Evolutionary conservation across 2,888 invertebrate species (phyloP), one percentile per base, ranked within the genome.

Genomic region (Gastracanthus pulcherrimus): DNA sequence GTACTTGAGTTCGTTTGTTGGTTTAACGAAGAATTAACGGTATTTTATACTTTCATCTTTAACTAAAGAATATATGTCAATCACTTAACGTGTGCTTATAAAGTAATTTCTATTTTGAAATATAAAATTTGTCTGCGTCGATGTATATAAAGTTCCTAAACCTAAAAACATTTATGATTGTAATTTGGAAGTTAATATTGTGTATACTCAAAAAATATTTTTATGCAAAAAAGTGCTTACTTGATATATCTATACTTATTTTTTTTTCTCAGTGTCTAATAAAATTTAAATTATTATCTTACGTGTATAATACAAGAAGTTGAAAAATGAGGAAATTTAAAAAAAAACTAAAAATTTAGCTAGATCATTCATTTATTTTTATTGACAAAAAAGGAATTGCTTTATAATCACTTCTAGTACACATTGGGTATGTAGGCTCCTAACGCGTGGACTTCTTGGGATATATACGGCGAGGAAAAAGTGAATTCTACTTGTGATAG

Each of bases 101-200:
- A 81, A 75, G 70, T 81, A 81, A 81, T 55, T 78, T 81, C 58
- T 55, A 75, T 76, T 76, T 76, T 76, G 51, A 67, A 76, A n/a
- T n/a, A n/a, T n/a, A n/a, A n/a, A 76, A 58, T 58, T 67, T 67
- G 41, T 36, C 38, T 36, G 31, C 16, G 29, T 67, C 26, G 36
- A 6, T 66, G 48, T 55, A 38, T 45, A 62, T 19, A 66, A 31
- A 36, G 51, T 51, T 6, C 6, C 9, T 7, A 26, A 26, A 55
- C 11, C 19, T 19, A 11, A 55, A 55, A 55, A 26, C 13, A 26
- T 55, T 55, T 51, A 55, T 26, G 26, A 55, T 55, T 55, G 55
- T 55, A 9, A 55, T 51, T 11, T 6, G 11, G 23, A n/a, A n/a
- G n/a, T n/a, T n/a, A n/a, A n/a, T n/a, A n/a, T n/a, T n/a, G n/a